These are phyloP conservation scores for Umimayanthus chanpuru DNA, from an alignment of 92 coral and sea anemone species.

Conservation along the genomic window DNA sequence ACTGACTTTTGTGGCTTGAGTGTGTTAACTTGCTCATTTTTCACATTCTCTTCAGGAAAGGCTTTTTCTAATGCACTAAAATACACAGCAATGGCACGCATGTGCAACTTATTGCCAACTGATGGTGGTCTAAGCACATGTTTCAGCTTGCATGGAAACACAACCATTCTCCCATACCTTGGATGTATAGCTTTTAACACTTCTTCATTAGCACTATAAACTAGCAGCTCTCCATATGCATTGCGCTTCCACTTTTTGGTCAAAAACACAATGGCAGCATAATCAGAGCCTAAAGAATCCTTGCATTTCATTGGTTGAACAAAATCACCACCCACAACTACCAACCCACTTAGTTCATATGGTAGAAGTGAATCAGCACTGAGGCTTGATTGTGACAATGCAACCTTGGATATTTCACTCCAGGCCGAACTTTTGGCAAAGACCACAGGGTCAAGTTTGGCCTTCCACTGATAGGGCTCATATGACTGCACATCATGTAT, in stretches of 20 bases:
- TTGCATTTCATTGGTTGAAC: conserved; percentile 3
- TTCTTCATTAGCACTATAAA: conserved; percentile 70
- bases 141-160: conserved; percentile 58
- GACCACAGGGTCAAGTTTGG: conserved; percentile 34
- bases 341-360: conserved; percentile 48
- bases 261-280: conserved; percentile 55
- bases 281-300: not conserved
- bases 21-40: not conserved
- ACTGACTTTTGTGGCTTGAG: conserved; percentile 11
- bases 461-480: conserved; percentile 47
- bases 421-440: conserved; percentile 38
- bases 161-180: conserved; percentile 62
- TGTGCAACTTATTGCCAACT: conserved; percentile 47
- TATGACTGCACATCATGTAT: not conserved
- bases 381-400: not conserved
- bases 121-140: conserved; percentile 77
- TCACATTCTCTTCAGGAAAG: not conserved
- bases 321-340: conserved; percentile 60
- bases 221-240: conserved; percentile 70
- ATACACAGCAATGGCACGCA: conserved; percentile 55
- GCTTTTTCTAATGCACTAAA: conserved; percentile 31
- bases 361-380: conserved; percentile 1
- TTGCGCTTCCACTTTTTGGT: conserved; percentile 65
- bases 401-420: conserved; percentile 31
- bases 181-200: conserved; percentile 70